Conservation (phyloP, 2,113 vertebrate species). For the Dicerorhinus sumatrensis region DNA sequence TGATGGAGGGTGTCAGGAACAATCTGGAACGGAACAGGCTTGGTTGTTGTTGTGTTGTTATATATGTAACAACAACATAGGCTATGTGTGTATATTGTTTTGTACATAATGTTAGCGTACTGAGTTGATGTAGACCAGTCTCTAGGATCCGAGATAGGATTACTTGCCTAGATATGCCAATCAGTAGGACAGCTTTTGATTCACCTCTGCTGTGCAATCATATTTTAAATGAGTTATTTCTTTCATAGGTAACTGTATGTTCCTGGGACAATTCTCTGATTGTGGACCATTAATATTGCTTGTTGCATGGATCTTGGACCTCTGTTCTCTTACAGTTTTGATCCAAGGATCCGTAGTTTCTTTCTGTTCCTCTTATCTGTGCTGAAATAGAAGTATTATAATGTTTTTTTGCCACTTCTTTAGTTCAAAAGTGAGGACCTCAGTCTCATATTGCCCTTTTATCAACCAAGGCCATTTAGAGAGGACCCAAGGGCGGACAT, state of each 20-base stretch:
- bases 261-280: not conserved
- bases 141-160: rapidly evolving
- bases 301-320: not conserved
- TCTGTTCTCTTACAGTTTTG: not conserved
- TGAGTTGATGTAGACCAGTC: not conserved
- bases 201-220: not conserved
- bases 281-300: not conserved
- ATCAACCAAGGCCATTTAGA: not conserved
- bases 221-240: not conserved
- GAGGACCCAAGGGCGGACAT: not conserved
- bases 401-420: not conserved
- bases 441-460: not conserved
- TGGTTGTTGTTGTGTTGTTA: not conserved
- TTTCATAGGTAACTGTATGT: not conserved
- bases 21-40: not conserved
- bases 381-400: not conserved
- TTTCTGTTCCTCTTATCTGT: not conserved
- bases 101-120: rapidly evolving
- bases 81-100: no score
- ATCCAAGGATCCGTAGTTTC: not conserved
- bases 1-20: rapidly evolving
- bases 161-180: not conserved
- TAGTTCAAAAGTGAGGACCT: not conserved
- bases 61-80: no score
- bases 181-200: not conserved